These are phyloP conservation scores for Oedothorax gibbosus DNA, from an alignment of 1,140 invertebrate genomes.

Conservation along the genomic window DNA sequence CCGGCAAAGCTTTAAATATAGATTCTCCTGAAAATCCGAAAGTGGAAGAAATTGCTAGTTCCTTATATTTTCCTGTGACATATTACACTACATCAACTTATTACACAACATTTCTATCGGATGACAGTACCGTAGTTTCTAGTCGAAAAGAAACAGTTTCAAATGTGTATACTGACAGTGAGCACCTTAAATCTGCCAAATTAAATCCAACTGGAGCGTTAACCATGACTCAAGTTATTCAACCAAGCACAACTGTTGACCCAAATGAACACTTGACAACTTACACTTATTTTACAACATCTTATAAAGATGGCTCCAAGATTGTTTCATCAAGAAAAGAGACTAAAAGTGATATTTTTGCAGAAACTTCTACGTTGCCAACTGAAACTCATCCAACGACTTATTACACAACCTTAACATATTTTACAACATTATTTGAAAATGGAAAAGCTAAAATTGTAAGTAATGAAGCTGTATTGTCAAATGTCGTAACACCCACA, in stretches of 20 bases:
- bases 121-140: constrained; percentile 81
- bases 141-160: constrained; percentile 54
- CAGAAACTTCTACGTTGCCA: constrained; percentile 2
- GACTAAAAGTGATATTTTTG: constrained; percentile 80
- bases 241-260: constrained; percentile 17
- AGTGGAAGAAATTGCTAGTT: constrained; percentile 35
- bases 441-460: constrained; percentile 81
- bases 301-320: constrained; percentile 78
- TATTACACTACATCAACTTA: constrained; percentile 88
- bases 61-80: constrained; percentile 65
- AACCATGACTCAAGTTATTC: constrained; percentile 6
- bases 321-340: constrained; percentile 84
- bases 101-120: constrained; percentile 88
- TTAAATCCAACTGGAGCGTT: constrained; percentile 49
- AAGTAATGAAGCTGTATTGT: constrained; percentile 81
- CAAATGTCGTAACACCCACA: constrained; percentile 36
- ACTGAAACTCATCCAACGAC: constrained; percentile 70
- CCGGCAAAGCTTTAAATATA: constrained; percentile 24
- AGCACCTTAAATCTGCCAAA: constrained; percentile 35
- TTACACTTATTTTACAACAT: constrained; percentile 78
- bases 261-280: constrained; percentile 28
- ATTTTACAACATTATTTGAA: constrained; percentile 86
- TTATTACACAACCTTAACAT: constrained; percentile 81
- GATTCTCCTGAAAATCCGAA: constrained; percentile 4
- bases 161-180: constrained; percentile 49